Percentiles rank a stretch among this genome's conserved stretches.
phyloP scores from a whole-genome alignment of 2,797 vertebrate genomes.

The Thunnus albacares region DNA sequence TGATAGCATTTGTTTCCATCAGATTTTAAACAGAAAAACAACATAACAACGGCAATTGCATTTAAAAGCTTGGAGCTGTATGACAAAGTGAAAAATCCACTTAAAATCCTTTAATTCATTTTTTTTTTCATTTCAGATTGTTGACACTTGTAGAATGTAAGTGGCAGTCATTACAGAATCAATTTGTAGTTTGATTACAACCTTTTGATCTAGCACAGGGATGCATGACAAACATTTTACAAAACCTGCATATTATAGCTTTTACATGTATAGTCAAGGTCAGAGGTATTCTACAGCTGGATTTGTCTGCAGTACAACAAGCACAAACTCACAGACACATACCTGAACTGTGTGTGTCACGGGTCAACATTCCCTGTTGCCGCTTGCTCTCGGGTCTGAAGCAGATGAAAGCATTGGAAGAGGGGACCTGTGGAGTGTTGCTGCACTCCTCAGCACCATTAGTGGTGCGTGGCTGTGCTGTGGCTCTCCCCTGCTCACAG shows the following conservation, averaged over 20 bases:
- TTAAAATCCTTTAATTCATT: too few species aligned
- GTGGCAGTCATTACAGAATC: too few species aligned
- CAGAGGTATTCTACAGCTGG: neutral
- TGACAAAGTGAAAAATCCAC: too few species aligned
- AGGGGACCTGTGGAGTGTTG: slow-evolving; percentile 23
- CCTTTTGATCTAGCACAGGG: too few species aligned
- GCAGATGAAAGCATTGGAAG: slow-evolving; percentile 22
- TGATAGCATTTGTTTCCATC: too few species aligned
- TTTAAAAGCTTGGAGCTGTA: too few species aligned
- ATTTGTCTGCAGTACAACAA: slow-evolving; percentile 18
- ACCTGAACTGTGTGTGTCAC: neutral
- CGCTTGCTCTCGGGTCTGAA: slow-evolving; percentile 14
- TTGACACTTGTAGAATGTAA: too few species aligned
- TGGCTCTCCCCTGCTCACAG: slow-evolving; percentile 18
- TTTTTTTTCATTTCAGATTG: too few species aligned
- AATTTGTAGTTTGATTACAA: too few species aligned
- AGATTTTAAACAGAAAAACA: too few species aligned
- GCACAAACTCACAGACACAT: slow-evolving; percentile 3
- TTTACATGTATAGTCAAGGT: neutral
- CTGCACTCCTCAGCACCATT: slow-evolving; percentile 33
- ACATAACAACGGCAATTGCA: too few species aligned
- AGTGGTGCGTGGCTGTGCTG: slow-evolving; percentile 22
- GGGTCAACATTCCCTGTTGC: slow-evolving; percentile 16
- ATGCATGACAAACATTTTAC: neutral
- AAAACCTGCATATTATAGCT: slow-evolving; percentile 1